phyloP scores from a whole-genome alignment of 1,140 invertebrate species.

The Manduca sexta region DNA sequence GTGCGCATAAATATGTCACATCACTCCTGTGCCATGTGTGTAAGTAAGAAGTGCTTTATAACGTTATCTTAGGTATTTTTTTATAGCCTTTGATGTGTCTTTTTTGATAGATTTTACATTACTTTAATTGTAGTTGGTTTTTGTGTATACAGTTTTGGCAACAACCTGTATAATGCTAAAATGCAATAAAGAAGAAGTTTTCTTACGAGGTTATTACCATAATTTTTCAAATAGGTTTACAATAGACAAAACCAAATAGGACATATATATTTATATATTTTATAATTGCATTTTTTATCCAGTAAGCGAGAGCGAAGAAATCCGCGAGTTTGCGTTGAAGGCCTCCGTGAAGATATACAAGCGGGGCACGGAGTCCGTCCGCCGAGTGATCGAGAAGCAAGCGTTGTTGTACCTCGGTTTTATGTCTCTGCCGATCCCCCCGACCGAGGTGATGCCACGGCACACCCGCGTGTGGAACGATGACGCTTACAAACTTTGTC shows the following conservation, averaged over 20 bases:
- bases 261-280: no score
- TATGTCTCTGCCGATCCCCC: conserved; percentile 78
- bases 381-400: conserved; percentile 87
- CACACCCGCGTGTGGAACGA: conserved; percentile 87
- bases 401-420: conserved; percentile 84
- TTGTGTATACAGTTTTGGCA: no score
- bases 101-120: no score
- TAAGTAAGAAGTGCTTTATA: conserved; percentile 35
- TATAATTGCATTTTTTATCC: conserved; percentile 77
- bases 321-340: conserved; percentile 85
- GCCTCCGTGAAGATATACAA: conserved; percentile 86
- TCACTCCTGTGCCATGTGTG: conserved; percentile 57
- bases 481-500: conserved; percentile 88
- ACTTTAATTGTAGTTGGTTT: no score
- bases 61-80: no score
- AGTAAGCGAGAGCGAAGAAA: conserved; percentile 61
- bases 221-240: no score
- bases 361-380: conserved; percentile 75
- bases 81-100: neutral
- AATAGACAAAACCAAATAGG: no score
- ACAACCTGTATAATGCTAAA: no score
- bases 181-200: neutral
- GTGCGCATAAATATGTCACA: conserved; percentile 69
- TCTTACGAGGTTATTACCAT: no score
- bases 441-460: conserved; percentile 30